Base-by-base conservation (phyloP, 30 jellyfish, hydroid and myxozoan species). In the Nemopilema nomurai region DNA sequence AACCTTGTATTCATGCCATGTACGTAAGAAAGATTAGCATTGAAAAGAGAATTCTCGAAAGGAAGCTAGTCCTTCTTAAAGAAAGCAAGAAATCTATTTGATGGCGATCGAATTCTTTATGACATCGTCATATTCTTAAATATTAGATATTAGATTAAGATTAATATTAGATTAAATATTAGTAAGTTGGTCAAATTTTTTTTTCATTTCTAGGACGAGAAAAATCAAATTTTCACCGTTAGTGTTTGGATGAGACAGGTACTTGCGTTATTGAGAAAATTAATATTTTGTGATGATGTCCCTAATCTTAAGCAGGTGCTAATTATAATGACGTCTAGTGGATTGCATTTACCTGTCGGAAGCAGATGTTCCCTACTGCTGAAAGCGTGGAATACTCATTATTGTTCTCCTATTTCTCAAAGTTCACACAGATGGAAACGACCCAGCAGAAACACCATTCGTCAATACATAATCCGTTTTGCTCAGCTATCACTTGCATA, bases 231-330 rank as follows among this genome's bases (percentile, higher is more conserved):
- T n/a, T 71, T 90, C 27, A 90, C 97, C 17, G 81, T 82, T 25
- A 90, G 97, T 51, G 97, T 81, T 52, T 80, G 72, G 67, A 89
- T 89, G 86, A 74, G 96, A 81, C 96, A 89, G 86, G 96, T 89
- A 74, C 17, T 24, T 13, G 8, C 0, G 13, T 69, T 68, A 25
- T 18, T 21, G 52, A 1, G 8, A 21, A 21, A 31, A 41, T 3
- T 16, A 9, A 26, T 50, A 8, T 51, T 17, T 8, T 3, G 4
- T 51, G 27, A 16, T 16, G 31, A 20, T 78, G 8, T 18, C 51
- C 33, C 16, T 41, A 3, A 13, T 41, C 6, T 41, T 6, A 41
- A 41, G 9, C 6, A 13, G 57, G 57, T 41, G 57, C 57, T 3
- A 3, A 41, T 41, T 6, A 41, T 3, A 41, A 41, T 41, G 57